A percentile compares a stretch with the other conserved stretches of the same genome.
These are phyloP conservation scores for Cryptocephalus moraei DNA, from an alignment of 2,888 invertebrate species.

Conservation along the genomic window DNA sequence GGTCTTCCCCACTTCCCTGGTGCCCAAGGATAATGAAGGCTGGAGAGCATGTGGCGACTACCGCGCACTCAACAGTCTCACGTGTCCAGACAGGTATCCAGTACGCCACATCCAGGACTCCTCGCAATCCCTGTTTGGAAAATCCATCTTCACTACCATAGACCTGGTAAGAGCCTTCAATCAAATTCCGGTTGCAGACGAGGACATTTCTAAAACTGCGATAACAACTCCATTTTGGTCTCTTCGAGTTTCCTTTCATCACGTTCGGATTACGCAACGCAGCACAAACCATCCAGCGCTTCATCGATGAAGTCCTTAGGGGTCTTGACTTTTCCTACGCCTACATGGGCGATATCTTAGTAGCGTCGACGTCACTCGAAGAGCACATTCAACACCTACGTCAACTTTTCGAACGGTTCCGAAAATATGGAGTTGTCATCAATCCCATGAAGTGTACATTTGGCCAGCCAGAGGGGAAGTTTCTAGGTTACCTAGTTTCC, in stretches of 20 bases:
- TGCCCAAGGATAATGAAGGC: too few species aligned
- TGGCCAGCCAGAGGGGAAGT: background rate
- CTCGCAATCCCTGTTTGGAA: background rate
- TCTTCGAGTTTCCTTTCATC: background rate
- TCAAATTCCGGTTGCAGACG: background rate
- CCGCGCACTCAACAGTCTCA: too few species aligned
- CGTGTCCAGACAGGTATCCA: too few species aligned
- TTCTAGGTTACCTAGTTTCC: background rate
- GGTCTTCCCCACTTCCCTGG: too few species aligned
- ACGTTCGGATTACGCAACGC: background rate
- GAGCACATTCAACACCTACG: background rate
- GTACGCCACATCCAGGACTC: too few species aligned
- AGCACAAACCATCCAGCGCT: background rate
- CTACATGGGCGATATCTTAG: background rate
- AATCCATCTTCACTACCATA: background rate
- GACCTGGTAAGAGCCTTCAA: background rate
- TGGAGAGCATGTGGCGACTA: too few species aligned
- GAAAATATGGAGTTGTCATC: background rate
- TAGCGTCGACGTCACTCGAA: background rate
- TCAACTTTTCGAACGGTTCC: background rate
- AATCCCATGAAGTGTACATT: background rate
- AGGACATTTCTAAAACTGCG: background rate
- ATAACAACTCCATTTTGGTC: background rate
- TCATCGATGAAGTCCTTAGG: too few species aligned
- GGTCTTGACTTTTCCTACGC: too few species aligned